These are phyloP conservation scores for Xiphydria camelus DNA, from an alignment of 2,888 invertebrate species.

Conservation along the genomic window DNA sequence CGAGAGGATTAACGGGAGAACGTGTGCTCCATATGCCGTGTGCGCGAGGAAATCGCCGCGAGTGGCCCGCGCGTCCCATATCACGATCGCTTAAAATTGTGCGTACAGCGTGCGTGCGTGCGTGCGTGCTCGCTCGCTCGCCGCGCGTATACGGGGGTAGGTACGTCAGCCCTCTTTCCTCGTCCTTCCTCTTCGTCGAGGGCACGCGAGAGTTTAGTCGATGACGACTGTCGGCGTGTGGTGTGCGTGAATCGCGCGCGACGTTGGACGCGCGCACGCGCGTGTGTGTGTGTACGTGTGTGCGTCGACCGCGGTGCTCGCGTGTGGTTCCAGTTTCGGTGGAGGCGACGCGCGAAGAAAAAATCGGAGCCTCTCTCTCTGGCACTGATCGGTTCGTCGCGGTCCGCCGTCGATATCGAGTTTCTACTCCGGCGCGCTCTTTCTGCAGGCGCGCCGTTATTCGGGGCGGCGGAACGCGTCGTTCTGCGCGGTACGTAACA, in stretches of 20 bases:
- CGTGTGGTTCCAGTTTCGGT: too few relatives aligned
- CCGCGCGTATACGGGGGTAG: slow-evolving; percentile 35
- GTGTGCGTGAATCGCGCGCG: slow-evolving; percentile 5
- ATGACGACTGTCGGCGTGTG: slow-evolving; percentile 1
- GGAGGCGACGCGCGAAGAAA: too few relatives aligned
- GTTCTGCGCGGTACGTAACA: too few relatives aligned
- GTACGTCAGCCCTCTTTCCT: too few relatives aligned
- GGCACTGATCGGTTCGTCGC: slow-evolving; percentile 20
- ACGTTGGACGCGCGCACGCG: slow-evolving; percentile 2
- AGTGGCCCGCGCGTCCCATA: too few relatives aligned
- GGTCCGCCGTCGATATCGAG: slow-evolving; percentile 7
- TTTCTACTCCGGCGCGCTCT: too few relatives aligned
- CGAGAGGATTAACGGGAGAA: too few relatives aligned
- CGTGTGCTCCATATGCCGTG: too few relatives aligned
- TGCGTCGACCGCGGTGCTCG: too few relatives aligned
- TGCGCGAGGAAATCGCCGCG: too few relatives aligned
- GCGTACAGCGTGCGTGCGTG: slow-evolving; percentile 27
- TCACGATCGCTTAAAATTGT: slow-evolving; percentile 1
- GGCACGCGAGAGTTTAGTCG: slow-evolving; percentile 3
- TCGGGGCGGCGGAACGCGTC: too few relatives aligned
- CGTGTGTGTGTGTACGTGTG: slow-evolving; percentile 2
- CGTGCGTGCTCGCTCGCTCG: slow-evolving; percentile 35
- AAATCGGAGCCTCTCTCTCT: slow-evolving; percentile 24
- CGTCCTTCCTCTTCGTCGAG: background rate
- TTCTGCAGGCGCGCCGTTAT: too few relatives aligned